Evolutionary conservation across 2,113 vertebrate genomes (phyloP), one percentile per base, ranked within the genome.

Genomic region (Ciconia boyciana): DNA sequence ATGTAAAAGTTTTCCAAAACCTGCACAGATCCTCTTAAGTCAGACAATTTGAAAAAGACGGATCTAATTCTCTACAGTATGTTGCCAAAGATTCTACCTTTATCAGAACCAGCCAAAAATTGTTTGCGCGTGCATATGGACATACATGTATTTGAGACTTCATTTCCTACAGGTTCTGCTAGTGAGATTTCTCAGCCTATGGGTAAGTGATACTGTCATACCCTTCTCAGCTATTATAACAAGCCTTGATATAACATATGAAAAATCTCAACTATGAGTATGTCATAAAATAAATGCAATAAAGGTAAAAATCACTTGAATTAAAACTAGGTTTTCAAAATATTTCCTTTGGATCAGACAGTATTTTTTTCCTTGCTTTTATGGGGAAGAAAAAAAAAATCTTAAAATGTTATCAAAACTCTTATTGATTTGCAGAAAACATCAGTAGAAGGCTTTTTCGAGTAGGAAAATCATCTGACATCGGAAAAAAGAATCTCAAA

Each of bases 111-210:
- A 6, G 24, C 1, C 16, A 72, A 92, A 90, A 70, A 2, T 8
- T 29, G 3, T 55, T 60, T 55, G 44, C 0, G 0, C 0, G 2
- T 54, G 13, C 25, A 46, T 5, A 41, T 9, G 24, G 7, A 60
- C 9, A 26, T 32, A 51, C 7, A 3, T n/a, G 16, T 25, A 54
- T 87, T 41, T 87, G 57, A 85, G 25, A 46, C 15, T 74, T 43
- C 9, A 44, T 41, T 84, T 84, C 31, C 39, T 84, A 25, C 25
- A 93, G 13, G 7, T 75, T 70, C 43, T 84, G 11, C 70, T 64
- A 58, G 25, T 46, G 43, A 87, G 31, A 34, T 43, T 89, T 44
- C 46, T 58, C 78, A 71, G 19, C 14, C 34, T 93, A 16, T 24
- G 55, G 7, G 28, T 43, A 60, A 72, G 9, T 0, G 2, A 46